phyloP scores from a whole-genome alignment of 2,797 vertebrate genomes.

The Acanthiza pusilla region DNA sequence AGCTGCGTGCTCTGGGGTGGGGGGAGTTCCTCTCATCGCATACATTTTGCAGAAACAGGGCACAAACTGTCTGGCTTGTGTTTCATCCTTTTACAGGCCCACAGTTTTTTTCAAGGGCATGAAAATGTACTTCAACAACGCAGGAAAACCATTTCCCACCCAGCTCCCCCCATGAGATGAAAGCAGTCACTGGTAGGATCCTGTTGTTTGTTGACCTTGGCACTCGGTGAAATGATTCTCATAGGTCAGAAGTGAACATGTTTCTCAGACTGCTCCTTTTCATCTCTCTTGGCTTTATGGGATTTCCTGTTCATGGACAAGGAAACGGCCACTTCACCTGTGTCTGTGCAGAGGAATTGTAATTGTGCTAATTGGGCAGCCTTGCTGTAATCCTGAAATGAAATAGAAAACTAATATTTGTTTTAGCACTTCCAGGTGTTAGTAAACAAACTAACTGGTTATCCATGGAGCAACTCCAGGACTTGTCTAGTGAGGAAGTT shows the following conservation, averaged over 20 bases:
- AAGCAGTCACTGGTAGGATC: conserved; percentile 29
- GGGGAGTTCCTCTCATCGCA: accelerated
- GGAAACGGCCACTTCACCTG: conserved; percentile 15
- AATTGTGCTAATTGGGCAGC: neutral
- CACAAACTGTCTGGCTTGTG: neutral
- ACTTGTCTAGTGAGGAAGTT: neutral
- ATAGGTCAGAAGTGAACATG: conserved; percentile 29
- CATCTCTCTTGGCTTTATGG: conserved; percentile 9
- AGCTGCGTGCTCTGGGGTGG: neutral
- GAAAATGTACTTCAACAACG: neutral
- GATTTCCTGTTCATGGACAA: conserved; percentile 32
- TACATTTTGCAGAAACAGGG: neutral
- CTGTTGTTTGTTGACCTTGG: conserved; percentile 61
- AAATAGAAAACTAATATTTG: neutral
- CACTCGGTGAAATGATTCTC: neutral
- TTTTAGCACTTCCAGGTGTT: neutral
- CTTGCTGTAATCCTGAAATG: neutral
- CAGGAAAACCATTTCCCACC: conserved; percentile 43
- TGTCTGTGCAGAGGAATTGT: neutral
- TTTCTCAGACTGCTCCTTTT: conserved; percentile 45
- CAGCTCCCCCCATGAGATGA: conserved; percentile 41
- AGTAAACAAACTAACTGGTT: neutral
- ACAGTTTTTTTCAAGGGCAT: neutral
- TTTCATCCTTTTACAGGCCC: neutral
- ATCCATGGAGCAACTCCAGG: neutral